Evolutionary conservation across 2,888 invertebrate species (phyloP), one percentile per base, ranked within the genome.

Genomic region (Chrysomela aeneicollis): DNA sequence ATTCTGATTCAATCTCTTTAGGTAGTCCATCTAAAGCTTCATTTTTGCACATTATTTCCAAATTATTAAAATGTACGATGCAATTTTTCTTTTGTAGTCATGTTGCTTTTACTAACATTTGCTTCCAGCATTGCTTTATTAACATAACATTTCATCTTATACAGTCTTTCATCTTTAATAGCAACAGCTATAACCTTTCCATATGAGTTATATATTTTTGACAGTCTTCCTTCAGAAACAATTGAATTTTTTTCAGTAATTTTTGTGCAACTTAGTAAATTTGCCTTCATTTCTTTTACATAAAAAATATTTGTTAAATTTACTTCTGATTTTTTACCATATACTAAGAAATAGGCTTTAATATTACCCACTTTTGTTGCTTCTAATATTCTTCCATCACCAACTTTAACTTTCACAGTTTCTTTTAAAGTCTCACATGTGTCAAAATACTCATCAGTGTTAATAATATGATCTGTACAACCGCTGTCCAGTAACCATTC

Each of bases 11-110:
- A 21, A 72, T 30, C 35, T 63, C 51, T 46, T 69, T 32, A 26
- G 72, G 72, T 61, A 74, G 51, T 9, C 70, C 69, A 17, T 68
- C 55, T 17, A 68, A 26, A 49, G 66, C 26, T 46, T 72, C 12
- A 59, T 68, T 59, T 42, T 69, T 52, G 60, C 68, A 68, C 58
- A 74, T 55, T 46, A n/a, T 55, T 61, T 66, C 57, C 52, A 74
- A 70, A 58, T 69, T 60, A 21, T 68, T 64, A 67, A 75, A 73
- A 63, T 6, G 62, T 64, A 37, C 73, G 55, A 63, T 73, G 73
- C 52, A 51, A 68, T 61, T 71, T 74, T 69, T 72, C 73, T 64
- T 74, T 73, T 49, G 35, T 18, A 35, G 70, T 66, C 54, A 70
- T 64, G 12, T 53, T 32, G 26, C 35, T 32, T 53, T 53, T 17